Conservation (phyloP, 2,113 vertebrate genomes). For the Stegastes partitus region DNA sequence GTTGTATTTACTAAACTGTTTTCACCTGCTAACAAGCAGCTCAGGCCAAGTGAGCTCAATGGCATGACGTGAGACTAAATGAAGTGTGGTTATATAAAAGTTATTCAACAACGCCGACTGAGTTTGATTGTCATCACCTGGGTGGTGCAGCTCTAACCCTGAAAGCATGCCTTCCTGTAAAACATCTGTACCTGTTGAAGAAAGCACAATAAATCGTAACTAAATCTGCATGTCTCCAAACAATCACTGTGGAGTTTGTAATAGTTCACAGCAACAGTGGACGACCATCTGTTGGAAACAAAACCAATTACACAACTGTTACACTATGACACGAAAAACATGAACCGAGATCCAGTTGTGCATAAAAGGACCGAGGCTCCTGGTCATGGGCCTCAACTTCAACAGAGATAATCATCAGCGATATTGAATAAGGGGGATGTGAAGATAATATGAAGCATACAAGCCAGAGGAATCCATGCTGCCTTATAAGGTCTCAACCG, state of each 20-base stretch:
- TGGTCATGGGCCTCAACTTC: conserved; percentile 66
- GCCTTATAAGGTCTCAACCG: conserved; percentile 75
- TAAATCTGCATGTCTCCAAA: conserved; percentile 54
- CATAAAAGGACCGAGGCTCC: conserved; percentile 77
- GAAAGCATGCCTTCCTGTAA: conserved; percentile 34
- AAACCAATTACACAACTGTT: conserved; percentile 65
- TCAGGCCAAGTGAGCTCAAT: conserved; percentile 14
- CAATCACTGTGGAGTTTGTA: conserved; percentile 31
- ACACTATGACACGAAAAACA: conserved; percentile 62
- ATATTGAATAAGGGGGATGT: conserved; percentile 74
- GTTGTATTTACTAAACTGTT: conserved; percentile 6
- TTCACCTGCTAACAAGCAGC: conserved; percentile 15
- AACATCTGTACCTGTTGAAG: conserved; percentile 52
- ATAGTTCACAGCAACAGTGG: conserved; percentile 48
- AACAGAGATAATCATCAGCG: conserved; percentile 75
- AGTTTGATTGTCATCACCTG: conserved; percentile 45
- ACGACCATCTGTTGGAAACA: conserved; percentile 51
- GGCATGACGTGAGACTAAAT: conserved; percentile 3
- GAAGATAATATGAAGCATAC: conserved; percentile 73
- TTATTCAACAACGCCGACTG: conserved; percentile 20
- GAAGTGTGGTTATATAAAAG: conserved; percentile 27
- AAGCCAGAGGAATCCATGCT: conserved; percentile 65
- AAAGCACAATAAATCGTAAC: conserved; percentile 30
- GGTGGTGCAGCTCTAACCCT: background rate
- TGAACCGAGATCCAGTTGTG: conserved; percentile 63